Evolutionary conservation across 2,888 invertebrate species (phyloP), one percentile per base, ranked within the genome.

Genomic region (Tetanocera ferruginea): DNA sequence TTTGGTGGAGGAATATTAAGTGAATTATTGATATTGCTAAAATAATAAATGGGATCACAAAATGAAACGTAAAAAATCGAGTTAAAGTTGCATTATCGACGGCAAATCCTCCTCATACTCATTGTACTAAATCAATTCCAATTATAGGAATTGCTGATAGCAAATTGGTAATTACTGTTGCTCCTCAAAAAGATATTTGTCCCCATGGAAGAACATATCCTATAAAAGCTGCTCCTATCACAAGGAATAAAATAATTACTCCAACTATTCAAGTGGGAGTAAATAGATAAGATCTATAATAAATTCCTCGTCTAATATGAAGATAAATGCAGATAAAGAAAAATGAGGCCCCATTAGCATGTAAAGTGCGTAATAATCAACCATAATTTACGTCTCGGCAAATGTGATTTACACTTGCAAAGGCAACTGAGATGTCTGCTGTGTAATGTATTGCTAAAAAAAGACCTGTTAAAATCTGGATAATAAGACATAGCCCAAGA

Each of bases 141-240:
- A 94, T 84, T 82, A 93, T 94, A 0, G 95, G 94, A 11, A 95
- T 92, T 3, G 94, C 94, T 0, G 95, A 94, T 80, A 95, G 79
- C 83, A 95, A 84, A 86, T 94, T 95, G 37, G 94, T 94, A 92
- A 95, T 95, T n/a, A 95, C 94, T 57, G 94, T 94, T 0, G 94
- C 94, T n/a, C n/a, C n/a, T n/a, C n/a, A n/a, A n/a, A n/a, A n/a
- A n/a, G n/a, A n/a, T n/a, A n/a, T n/a, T n/a, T 1, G 94, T 94
- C 92, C 95, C 95, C 88, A 94, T 95, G 1, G 94, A 95, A 92
- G 95, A 95, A 93, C 95, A 94, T 6, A 94, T 94, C 90, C 49
- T 9, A 49, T 8, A 14, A 14, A 49, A 14, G 9, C 6, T 14
- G 49, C 14, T 14, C 49, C 14, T 49, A 49, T 49, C 14, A 49